Evolutionary conservation across 2,113 vertebrate genomes (phyloP).

Genomic region (Hypocryptadius cinnamomeus): DNA sequence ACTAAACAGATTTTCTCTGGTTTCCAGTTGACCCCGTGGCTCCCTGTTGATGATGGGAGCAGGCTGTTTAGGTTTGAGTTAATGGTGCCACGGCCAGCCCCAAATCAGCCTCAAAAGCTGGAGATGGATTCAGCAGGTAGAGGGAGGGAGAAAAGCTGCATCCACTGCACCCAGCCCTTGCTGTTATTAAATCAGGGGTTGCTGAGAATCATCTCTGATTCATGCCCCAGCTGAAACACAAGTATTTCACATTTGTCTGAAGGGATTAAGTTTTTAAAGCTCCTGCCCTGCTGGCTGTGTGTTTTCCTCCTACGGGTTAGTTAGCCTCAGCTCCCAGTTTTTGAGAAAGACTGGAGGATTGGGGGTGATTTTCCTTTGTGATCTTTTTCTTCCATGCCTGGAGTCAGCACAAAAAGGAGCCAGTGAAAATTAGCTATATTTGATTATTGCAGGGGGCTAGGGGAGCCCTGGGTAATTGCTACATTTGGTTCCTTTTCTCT

Average conservation of each 20-base stretch:
- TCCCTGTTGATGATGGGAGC: neutral
- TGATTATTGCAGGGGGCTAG: neutral
- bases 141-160: neutral
- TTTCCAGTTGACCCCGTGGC: slow-evolving; percentile 20
- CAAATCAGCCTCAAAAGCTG: neutral
- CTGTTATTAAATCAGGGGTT: neutral
- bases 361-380: neutral
- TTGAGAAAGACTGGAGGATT: neutral
- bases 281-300: neutral
- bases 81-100: neutral
- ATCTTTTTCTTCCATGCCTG: neutral
- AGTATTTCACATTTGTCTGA: slow-evolving; percentile 4
- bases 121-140: slow-evolving; percentile 6
- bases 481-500: neutral
- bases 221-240: neutral
- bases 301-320: neutral
- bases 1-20: slow-evolving; percentile 46
- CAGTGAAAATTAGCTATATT: neutral
- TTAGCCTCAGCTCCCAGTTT: neutral
- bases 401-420: neutral
- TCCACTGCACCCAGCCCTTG: neutral
- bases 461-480: neutral
- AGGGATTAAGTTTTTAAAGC: slow-evolving; percentile 3
- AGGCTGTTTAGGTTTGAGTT: neutral
- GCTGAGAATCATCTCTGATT: neutral